These are phyloP conservation scores for Xanthorhoe designata DNA, from an alignment of 2,888 invertebrate species.

Conservation along the genomic window DNA sequence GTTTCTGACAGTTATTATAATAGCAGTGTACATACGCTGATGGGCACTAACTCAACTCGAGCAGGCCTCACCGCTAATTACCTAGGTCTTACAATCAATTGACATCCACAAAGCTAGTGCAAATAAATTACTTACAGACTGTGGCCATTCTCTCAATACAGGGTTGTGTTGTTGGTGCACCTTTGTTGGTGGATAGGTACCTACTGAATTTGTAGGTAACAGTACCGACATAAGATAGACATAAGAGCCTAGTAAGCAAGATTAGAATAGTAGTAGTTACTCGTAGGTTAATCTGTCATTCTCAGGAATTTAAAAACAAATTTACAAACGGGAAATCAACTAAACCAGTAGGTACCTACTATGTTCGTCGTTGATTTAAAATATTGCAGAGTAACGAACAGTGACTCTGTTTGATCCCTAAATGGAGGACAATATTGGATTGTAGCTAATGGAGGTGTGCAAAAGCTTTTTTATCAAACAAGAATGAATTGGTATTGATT, in stretches of 20 bases:
- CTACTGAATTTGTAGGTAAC: too few species aligned
- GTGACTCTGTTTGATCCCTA: conserved; percentile 15
- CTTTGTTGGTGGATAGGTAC: too few species aligned
- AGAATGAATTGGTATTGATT: neutral
- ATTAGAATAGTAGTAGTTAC: too few species aligned
- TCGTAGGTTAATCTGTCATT: too few species aligned
- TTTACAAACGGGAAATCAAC: too few species aligned
- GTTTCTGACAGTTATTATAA: neutral
- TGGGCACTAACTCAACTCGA: neutral
- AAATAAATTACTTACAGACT: too few species aligned
- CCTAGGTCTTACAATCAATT: neutral
- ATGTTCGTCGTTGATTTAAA: conserved; percentile 6
- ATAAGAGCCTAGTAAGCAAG: too few species aligned
- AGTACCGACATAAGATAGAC: too few species aligned
- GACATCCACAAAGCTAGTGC: neutral
- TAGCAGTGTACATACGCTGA: neutral
- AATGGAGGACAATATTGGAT: conserved; percentile 28
- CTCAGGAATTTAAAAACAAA: too few species aligned
- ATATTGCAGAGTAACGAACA: conserved; percentile 28
- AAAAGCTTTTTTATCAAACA: conserved; percentile 24
- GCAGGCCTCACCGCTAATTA: neutral
- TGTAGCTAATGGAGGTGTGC: conserved; percentile 27
- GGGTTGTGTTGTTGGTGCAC: too few species aligned
- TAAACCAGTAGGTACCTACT: neutral
- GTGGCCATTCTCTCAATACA: too few species aligned